phyloP scores from a whole-genome alignment of 2,797 vertebrate genomes.

The Spinus olivaceus region DNA sequence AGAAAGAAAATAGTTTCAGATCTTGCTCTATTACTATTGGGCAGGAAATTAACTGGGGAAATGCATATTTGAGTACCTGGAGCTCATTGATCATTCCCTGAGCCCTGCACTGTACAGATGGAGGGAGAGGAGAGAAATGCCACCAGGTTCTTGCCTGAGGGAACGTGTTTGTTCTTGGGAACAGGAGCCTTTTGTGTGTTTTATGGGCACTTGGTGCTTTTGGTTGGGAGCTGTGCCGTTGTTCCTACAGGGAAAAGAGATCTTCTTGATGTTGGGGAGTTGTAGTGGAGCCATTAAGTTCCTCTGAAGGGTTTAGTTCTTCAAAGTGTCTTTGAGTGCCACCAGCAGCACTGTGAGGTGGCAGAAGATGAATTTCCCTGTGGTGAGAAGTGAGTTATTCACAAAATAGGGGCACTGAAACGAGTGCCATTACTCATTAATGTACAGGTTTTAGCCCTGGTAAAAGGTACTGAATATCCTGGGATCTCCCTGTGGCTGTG shows the following conservation, averaged over 20 bases:
- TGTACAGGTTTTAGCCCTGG: neutral
- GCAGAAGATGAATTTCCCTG: neutral
- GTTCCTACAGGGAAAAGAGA: neutral
- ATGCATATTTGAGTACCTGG: neutral
- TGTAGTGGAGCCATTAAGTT: neutral
- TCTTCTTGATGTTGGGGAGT: neutral
- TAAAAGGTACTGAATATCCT: accelerated
- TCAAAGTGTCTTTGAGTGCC: neutral
- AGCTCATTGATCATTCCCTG: neutral
- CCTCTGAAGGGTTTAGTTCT: neutral
- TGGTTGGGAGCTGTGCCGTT: neutral
- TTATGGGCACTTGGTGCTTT: neutral
- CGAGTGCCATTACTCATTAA: neutral
- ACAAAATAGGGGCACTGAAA: accelerated
- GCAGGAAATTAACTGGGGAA: neutral
- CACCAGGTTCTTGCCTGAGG: neutral
- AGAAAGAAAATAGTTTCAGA: neutral
- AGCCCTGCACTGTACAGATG: neutral
- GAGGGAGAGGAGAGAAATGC: neutral
- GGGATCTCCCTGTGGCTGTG: neutral
- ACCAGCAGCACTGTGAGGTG: neutral
- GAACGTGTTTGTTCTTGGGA: neutral
- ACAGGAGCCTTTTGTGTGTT: neutral
- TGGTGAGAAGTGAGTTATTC: neutral
- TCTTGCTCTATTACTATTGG: neutral